phyloP scores from a whole-genome alignment of 2,888 invertebrate genomes.

The Palloptera scutellata region DNA sequence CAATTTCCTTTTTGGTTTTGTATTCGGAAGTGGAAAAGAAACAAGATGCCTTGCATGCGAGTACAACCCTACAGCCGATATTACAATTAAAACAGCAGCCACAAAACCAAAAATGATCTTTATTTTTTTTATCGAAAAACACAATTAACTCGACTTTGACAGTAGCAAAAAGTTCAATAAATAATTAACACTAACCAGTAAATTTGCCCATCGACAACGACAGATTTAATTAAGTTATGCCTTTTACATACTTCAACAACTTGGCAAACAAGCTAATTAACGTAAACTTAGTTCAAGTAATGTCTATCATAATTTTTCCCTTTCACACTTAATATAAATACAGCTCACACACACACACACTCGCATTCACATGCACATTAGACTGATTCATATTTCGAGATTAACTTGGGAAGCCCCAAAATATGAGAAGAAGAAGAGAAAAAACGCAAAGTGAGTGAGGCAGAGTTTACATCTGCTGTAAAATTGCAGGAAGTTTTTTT shows the following conservation, averaged over 20 bases:
- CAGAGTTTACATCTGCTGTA: too few relatives aligned
- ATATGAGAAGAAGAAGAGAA: not conserved
- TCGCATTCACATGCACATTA: not conserved
- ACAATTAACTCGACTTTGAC: not conserved
- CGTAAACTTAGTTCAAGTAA: slow-evolving; percentile 4
- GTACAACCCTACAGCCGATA: too few relatives aligned
- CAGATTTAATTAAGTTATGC: not conserved
- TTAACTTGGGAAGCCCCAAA: not conserved
- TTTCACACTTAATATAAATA: not conserved
- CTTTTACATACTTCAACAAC: not conserved
- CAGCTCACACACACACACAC: not conserved
- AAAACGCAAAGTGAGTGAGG: not conserved
- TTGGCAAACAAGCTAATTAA: not conserved
- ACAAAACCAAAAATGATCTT: too few relatives aligned
- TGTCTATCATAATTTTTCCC: slow-evolving; percentile 6
- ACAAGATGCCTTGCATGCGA: too few relatives aligned
- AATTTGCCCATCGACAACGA: not conserved
- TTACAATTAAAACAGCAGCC: too few relatives aligned
- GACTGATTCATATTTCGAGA: not conserved
- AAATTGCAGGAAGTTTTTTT: too few relatives aligned
- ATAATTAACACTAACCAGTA: not conserved
- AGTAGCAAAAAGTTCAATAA: not conserved
- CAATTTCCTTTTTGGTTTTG: too few relatives aligned
- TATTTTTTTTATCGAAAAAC: too few relatives aligned
- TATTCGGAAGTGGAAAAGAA: too few relatives aligned